phyloP scores from a whole-genome alignment of 2,888 invertebrate species.

The Nipponacmea schrenckii region DNA sequence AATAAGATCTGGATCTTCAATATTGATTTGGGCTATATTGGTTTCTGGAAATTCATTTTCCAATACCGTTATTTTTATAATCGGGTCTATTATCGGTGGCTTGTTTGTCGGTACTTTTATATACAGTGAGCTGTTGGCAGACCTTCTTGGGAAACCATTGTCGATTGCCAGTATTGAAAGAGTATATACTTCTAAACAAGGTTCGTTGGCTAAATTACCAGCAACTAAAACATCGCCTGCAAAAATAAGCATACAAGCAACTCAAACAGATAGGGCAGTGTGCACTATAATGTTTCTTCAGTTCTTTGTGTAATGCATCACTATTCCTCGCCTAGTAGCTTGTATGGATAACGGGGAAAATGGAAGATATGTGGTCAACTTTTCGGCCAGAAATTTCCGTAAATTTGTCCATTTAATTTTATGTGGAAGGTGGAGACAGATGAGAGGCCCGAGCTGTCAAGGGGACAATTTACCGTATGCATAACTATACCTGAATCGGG shows the following conservation, averaged over 20 bases:
- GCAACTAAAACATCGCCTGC: slow-evolving; percentile 23
- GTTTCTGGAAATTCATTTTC: slow-evolving; percentile 20
- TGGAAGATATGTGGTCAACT: too few relatives aligned
- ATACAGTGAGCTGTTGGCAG: slow-evolving; percentile 16
- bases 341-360: too few relatives aligned
- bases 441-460: too few relatives aligned
- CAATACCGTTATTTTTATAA: slow-evolving; percentile 6
- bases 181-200: slow-evolving; percentile 20
- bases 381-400: too few relatives aligned
- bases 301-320: too few relatives aligned
- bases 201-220: slow-evolving; percentile 18
- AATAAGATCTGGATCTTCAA: slow-evolving; percentile 19
- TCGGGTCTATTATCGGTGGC: slow-evolving; percentile 12
- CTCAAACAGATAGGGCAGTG: too few relatives aligned
- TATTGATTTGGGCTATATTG: slow-evolving; percentile 20
- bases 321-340: too few relatives aligned
- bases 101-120: slow-evolving; percentile 25
- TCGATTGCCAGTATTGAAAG: slow-evolving; percentile 24
- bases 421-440: too few relatives aligned
- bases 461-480: too few relatives aligned
- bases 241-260: too few relatives aligned
- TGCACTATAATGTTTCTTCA: too few relatives aligned
- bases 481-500: slow-evolving; percentile 11
- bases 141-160: slow-evolving; percentile 24
- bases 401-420: too few relatives aligned